Conservation (phyloP, 2,113 vertebrate species). For the Egretta garzetta region DNA sequence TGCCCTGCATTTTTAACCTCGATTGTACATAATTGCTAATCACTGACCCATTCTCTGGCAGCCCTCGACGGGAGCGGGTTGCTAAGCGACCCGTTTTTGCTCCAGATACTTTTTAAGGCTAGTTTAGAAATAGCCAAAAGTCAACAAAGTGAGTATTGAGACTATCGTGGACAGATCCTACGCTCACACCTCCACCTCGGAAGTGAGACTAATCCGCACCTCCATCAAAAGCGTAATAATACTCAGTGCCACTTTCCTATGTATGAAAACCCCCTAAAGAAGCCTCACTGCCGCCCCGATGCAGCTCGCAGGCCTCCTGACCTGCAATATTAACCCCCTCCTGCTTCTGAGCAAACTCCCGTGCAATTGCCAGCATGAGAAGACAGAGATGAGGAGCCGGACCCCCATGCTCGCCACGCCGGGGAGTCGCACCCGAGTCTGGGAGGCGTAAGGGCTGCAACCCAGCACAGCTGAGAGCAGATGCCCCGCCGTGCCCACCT, state of each 20-base stretch:
- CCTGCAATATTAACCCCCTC: neutral
- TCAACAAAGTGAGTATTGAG: slow-evolving; percentile 18
- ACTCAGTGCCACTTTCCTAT: neutral
- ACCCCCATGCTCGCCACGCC: rapidly evolving
- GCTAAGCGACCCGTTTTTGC: slow-evolving; percentile 58
- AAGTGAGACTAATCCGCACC: neutral
- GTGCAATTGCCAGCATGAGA: neutral
- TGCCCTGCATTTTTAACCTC: slow-evolving; percentile 61
- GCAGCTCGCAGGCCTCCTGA: neutral
- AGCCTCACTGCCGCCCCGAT: neutral
- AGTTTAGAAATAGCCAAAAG: slow-evolving; percentile 22
- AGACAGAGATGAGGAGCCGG: neutral
- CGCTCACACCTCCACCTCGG: too few species aligned
- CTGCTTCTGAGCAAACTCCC: neutral
- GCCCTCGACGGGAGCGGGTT: neutral
- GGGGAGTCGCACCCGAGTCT: rapidly evolving
- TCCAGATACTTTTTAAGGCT: slow-evolving; percentile 52
- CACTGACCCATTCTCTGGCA: slow-evolving; percentile 69
- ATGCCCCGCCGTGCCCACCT: neutral
- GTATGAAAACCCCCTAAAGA: neutral
- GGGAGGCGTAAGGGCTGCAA: neutral
- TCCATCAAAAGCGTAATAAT: rapidly evolving
- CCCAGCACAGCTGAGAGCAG: neutral
- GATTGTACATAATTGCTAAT: slow-evolving; percentile 57
- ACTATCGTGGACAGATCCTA: neutral